Evolutionary conservation across 1,140 invertebrate species (phyloP), one percentile per base, ranked within the genome.

Genomic region (Drosophila neocordata): DNA sequence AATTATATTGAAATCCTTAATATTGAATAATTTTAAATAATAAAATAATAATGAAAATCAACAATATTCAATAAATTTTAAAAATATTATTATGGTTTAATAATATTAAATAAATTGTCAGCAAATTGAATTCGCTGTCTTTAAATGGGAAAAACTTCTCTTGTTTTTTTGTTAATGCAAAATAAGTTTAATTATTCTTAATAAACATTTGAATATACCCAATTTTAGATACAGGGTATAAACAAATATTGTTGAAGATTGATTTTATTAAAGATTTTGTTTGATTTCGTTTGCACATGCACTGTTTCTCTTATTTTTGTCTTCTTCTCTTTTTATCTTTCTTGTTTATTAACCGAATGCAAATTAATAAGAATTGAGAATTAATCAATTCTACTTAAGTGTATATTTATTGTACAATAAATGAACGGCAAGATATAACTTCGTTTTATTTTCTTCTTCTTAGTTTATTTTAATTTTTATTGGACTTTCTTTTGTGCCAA

Each of bases 401-500:
- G 6, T 48, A 12, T 35, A 35, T 12, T 35, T 35, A 35, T 35
- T 12, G 11, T 35, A 20, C 13, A n/a, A 18, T 48, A 18, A 48
- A 48, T 9, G 18, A 48, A 48, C 15, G 41, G 41, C 41, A 44
- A 44, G 41, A 44, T 15, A 15, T 6, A 24, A 24, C 27, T 31
- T 31, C n/a, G n/a, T 31, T 31, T 31, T 31, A 6, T 31, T 31
- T 3, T 31, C 15, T 48, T 48, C 3, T 9, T 20, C 9, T 48
- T 20, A 15, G 15, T 15, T 48, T 9, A 20, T 48, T 48, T 48
- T 18, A 5, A 7, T 20, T 48, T 13, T 13, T 34, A 13, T 35
- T 35, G 55, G 15, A 18, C 24, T 57, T 12, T 73, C 38, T 61
- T 63, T 31, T 60, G 38, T 37, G 48, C 52, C 67, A 18, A 2